Base-by-base conservation (phyloP, 2,113 vertebrate species). In the Gambusia affinis region DNA sequence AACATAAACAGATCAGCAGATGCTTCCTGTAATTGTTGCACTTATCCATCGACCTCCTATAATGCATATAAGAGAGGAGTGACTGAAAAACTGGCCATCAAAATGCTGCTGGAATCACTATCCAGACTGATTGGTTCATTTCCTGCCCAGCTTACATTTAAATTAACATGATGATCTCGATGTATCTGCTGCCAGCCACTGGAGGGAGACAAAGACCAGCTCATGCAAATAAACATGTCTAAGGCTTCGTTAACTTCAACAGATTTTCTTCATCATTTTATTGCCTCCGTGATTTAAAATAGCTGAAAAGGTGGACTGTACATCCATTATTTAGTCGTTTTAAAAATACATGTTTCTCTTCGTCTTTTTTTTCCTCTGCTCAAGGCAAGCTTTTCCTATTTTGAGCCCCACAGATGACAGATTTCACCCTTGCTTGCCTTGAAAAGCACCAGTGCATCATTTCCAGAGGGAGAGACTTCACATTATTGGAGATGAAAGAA, bases 171-270 rank as follows among this genome's bases (percentile, higher is more conserved):
- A 71, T 27, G 60, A 78, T 8, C 4, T 61, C 8, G 0, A 27
- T 47, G 3, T 0, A 12, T 42, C 33, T 22, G 4, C 4, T 19
- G 4, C 0, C 8, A 0, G n/a, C 89, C 92, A 91, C 90, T 80
- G 29, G 92, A 86, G 87, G 88, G 91, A 81, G 91, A 86, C 90
- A 92, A 35, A 89, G 80, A 51, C 85, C 82, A 63, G 39, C 39
- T 65, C 33, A 87, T 83, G 10, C 29, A 42, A 4, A 60, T 51
- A 14, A 4, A 39, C 7, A 60, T 4, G 6, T 22, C 33, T 78
- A 57, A 54, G 30, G 31, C 33, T 76, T 29, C 44, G 27, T 67
- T 35, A 54, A 80, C 24, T 67, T 22, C 60, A 8, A 35, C 78
- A 64, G 74, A 73, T 73, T 73, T 69, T 29, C 44, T 47, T 72